Evolutionary conservation across 2,797 vertebrate species (phyloP).

Genomic region (Falco naumanni): DNA sequence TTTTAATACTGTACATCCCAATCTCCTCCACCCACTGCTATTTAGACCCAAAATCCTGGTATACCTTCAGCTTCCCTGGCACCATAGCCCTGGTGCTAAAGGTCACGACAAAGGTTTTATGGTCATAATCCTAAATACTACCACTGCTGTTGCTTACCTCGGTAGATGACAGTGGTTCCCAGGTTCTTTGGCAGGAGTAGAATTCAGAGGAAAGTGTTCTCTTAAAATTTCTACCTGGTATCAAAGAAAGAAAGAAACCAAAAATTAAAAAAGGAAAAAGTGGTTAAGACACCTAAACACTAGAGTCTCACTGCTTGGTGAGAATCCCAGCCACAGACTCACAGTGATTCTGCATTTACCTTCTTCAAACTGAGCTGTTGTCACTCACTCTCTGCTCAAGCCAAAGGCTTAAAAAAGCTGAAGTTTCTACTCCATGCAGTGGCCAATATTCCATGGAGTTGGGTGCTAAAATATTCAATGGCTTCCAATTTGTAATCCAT

Average conservation of each 20-base stretch:
- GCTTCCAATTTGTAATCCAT: background rate
- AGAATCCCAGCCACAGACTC: background rate
- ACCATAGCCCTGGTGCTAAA: background rate
- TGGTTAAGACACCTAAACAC: background rate
- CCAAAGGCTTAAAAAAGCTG: background rate
- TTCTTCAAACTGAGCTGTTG: background rate
- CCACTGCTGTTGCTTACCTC: background rate
- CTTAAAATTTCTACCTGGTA: background rate
- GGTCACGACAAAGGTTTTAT: background rate
- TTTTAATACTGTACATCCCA: background rate
- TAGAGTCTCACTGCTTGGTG: background rate
- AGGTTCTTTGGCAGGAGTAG: background rate
- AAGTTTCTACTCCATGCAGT: background rate
- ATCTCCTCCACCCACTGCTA: background rate
- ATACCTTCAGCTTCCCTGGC: background rate
- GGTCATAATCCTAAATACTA: background rate
- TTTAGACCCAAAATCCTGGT: background rate
- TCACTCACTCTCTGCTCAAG: background rate
- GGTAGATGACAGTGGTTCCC: background rate
- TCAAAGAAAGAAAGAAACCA: background rate
- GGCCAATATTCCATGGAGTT: background rate
- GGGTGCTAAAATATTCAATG: background rate
- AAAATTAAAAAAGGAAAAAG: background rate
- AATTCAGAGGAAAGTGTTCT: background rate
- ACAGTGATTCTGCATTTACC: background rate